These are phyloP conservation scores for Ctenosaura bakeri DNA, from an alignment of 2,797 vertebrate species.

Conservation along the genomic window DNA sequence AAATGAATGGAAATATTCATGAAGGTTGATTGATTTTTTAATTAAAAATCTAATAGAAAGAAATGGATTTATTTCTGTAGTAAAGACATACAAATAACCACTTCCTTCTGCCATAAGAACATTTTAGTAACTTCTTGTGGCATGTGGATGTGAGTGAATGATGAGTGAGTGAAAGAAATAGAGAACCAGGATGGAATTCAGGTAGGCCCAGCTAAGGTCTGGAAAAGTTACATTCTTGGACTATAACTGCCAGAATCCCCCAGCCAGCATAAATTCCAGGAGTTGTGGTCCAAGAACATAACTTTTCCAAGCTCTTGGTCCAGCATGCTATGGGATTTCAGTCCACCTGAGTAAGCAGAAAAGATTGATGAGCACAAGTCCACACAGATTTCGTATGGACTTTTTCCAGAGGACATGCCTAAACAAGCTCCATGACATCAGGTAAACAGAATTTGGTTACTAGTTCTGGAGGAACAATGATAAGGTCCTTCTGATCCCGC, in stretches of 20 bases:
- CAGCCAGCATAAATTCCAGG: background rate
- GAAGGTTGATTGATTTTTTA: background rate
- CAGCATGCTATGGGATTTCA: background rate
- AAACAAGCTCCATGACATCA: background rate
- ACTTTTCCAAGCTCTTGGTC: background rate
- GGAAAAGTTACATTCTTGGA: too few species aligned
- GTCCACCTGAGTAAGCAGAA: background rate
- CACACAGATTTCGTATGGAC: background rate
- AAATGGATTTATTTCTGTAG: background rate
- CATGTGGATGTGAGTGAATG: too few species aligned
- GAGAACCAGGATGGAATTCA: background rate
- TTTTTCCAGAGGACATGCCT: background rate
- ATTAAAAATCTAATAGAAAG: constrained; percentile 3
- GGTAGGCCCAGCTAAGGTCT: background rate
- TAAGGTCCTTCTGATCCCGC: background rate
- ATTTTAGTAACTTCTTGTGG: background rate
- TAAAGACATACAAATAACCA: background rate
- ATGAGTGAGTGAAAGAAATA: background rate
- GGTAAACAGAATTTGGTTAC: background rate
- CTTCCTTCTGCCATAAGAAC: background rate
- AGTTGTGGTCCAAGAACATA: background rate
- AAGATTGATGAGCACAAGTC: background rate
- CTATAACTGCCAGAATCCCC: too few species aligned
- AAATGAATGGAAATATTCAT: background rate
- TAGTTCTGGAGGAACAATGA: background rate